Percentiles rank a stretch among this genome's conserved stretches.
phyloP scores from a whole-genome alignment of 2,797 vertebrate species.

The Liasis olivaceus region DNA sequence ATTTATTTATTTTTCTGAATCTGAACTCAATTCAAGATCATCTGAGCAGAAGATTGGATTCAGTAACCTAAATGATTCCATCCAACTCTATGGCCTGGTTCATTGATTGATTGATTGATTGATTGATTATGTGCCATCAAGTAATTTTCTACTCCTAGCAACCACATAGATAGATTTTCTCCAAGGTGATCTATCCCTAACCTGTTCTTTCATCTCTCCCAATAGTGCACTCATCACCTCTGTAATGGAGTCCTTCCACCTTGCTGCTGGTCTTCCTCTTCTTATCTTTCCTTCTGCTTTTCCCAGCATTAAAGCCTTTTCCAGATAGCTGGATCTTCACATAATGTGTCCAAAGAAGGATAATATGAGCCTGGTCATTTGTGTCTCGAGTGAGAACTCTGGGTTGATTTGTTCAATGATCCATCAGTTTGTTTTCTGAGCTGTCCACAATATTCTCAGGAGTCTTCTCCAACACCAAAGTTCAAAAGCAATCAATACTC shows the following conservation, averaged over 20 bases:
- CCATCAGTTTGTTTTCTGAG: neutral
- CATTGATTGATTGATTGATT: too few relatives aligned
- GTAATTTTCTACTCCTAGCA: neutral
- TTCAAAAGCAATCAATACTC: neutral
- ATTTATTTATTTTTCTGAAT: too few relatives aligned
- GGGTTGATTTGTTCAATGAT: neutral
- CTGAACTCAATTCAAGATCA: too few relatives aligned
- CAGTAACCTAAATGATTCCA: too few relatives aligned
- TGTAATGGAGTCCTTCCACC: neutral
- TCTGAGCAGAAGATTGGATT: too few relatives aligned
- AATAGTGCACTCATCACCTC: neutral
- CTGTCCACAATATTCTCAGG: neutral
- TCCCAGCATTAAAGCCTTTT: neutral
- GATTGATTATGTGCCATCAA: neutral
- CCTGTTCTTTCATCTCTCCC: neutral
- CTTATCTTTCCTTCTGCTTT: neutral
- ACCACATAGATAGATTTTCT: neutral
- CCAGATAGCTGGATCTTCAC: neutral
- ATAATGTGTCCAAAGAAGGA: neutral
- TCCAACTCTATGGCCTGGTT: too few relatives aligned
- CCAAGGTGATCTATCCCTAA: neutral
- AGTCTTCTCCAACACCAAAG: neutral
- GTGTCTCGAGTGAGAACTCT: neutral
- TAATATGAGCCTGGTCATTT: neutral
- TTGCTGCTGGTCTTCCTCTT: neutral